phyloP scores from a whole-genome alignment of 1,140 invertebrate genomes.

The Pseudoatta argentina region DNA sequence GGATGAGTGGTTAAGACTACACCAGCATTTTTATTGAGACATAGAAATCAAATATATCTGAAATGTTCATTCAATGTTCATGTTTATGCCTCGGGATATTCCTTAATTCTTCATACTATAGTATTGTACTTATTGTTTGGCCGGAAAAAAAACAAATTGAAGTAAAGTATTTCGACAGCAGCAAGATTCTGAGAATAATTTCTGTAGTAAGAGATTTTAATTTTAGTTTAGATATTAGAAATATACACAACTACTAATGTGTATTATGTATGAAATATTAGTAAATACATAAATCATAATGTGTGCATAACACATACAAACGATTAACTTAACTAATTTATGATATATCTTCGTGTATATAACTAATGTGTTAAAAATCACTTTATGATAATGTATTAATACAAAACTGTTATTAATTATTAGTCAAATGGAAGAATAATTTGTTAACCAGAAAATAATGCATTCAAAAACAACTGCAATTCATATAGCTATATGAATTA shows the following conservation, averaged over 20 bases:
- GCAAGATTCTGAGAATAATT: conserved; percentile 16
- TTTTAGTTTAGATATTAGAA: conserved; percentile 30
- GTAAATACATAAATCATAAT: conserved; percentile 53
- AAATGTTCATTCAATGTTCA: conserved; percentile 50
- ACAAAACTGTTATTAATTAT: conserved; percentile 49
- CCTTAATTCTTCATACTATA: not conserved
- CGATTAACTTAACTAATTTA: conserved; percentile 42
- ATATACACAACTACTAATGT: conserved; percentile 32
- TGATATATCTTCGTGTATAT: not conserved
- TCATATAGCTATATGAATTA: conserved; percentile 26
- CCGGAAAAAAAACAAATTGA: not conserved
- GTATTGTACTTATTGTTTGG: not conserved
- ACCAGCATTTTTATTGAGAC: conserved; percentile 58
- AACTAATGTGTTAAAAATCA: conserved; percentile 19
- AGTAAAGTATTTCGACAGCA: not conserved
- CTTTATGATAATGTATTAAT: conserved; percentile 24
- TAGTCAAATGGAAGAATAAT: conserved; percentile 32
- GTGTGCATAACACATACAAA: conserved; percentile 48
- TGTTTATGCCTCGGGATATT: conserved; percentile 12
- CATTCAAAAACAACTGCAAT: conserved; percentile 51
- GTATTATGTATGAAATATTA: conserved; percentile 49
- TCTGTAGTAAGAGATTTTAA: conserved; percentile 17
- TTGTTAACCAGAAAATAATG: conserved; percentile 41
- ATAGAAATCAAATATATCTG: conserved; percentile 57
- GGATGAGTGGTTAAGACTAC: conserved; percentile 86